Evolutionary conservation across 1,140 invertebrate genomes (phyloP), one percentile per base, ranked within the genome.

Genomic region (Galendromus occidentalis): DNA sequence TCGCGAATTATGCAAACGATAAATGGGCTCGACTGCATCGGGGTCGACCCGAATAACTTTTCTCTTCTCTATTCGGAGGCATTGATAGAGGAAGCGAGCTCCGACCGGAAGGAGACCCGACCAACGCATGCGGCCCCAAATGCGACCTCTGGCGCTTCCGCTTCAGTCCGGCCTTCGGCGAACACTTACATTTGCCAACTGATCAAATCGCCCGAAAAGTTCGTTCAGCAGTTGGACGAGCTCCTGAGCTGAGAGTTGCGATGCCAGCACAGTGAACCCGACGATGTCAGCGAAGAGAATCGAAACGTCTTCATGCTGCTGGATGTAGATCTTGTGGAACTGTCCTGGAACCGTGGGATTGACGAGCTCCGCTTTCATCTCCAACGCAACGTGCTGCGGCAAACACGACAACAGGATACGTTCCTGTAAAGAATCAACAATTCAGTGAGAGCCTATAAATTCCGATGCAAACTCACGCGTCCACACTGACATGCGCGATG

Each of bases 251-350:
- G 79, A 80, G 70, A 80, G 82, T 67, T 77, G 76, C 45, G 89
- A 93, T 20, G 89, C 88, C 65, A 94, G 79, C 18, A 89, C 86
- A 9, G 91, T 95, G 76, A 95, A 95, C 64, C 91, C 91, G 68
- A 92, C 91, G 72, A 95, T 94, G 76, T 95, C 91, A 12, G 91
- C 91, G 77, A 94, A 95, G 22, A 94, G 78, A 68, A 95, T 93
- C 74, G 85, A 89, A 70, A 95, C 91, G 78, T 91, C 87, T 75
- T 93, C 88, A 73, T 94, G 88, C 72, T 87, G 86, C 72, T 92
- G 87, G 70, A 95, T 93, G 76, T 94, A 95, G 74, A 94, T 93
- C 76, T 93, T 91, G 75, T 94, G 89, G 76, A 94, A 94, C 75
- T 92, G 88, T 17, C 87, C 85, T 22, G 44, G 39, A 71, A 90